Conservation (phyloP, 1,140 invertebrate genomes). For the Asbolus verrucosus region DNA sequence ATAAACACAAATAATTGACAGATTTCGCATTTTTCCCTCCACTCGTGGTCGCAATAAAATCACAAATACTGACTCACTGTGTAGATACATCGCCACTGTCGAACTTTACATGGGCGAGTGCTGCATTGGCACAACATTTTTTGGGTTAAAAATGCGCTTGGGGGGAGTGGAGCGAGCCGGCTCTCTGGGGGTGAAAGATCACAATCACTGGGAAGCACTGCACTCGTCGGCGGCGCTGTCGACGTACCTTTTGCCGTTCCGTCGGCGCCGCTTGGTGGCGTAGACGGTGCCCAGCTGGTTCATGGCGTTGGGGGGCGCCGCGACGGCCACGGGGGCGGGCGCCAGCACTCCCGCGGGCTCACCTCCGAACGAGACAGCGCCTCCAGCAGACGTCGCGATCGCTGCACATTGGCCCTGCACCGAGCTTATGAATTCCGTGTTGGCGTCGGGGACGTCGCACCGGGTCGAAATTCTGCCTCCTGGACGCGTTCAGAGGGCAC, state of each 20-base stretch:
- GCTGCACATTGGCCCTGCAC: constrained; percentile 63
- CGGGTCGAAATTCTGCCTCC: neutral
- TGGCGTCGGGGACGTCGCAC: constrained; percentile 51
- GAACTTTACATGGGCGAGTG: no score
- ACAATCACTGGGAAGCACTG: no score
- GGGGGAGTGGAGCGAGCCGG: no score
- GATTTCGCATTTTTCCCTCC: no score
- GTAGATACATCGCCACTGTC: no score
- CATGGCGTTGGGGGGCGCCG: constrained; percentile 68
- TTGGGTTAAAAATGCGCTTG: no score
- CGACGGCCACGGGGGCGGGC: constrained; percentile 63
- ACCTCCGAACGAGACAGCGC: constrained; percentile 61
- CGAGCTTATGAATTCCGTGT: constrained; percentile 62
- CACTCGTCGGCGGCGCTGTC: neutral
- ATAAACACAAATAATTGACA: no score
- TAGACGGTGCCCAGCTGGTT: constrained; percentile 95
- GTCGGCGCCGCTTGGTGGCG: constrained; percentile 89
- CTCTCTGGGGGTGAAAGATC: no score
- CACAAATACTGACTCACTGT: no score
- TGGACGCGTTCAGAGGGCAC: neutral
- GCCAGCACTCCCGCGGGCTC: constrained; percentile 59
- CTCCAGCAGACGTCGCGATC: constrained; percentile 53
- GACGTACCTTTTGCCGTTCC: constrained; percentile 94
- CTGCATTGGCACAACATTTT: no score
- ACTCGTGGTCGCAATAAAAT: no score